phyloP scores from a whole-genome alignment of 2,888 invertebrate genomes.

The Campoplex capitator region DNA sequence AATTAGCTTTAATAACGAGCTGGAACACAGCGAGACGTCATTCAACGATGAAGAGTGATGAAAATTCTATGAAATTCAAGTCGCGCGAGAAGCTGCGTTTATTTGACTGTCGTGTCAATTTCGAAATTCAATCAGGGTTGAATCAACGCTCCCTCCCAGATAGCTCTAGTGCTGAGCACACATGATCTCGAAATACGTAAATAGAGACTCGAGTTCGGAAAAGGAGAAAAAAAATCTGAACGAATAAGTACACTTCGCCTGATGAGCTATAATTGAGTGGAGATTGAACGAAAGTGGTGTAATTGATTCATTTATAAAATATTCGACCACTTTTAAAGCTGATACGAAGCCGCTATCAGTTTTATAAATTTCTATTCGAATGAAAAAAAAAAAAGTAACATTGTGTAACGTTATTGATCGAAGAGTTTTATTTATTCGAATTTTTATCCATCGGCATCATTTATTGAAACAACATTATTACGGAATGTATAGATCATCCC shows the following conservation, averaged over 20 bases:
- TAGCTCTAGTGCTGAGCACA: slow-evolving; percentile 23
- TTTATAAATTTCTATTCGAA: background rate
- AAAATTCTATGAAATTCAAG: background rate
- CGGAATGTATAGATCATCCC: too few relatives aligned
- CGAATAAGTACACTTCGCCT: background rate
- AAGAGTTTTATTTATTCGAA: background rate
- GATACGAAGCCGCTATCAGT: too few relatives aligned
- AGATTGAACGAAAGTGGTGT: background rate
- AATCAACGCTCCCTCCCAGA: slow-evolving; percentile 46
- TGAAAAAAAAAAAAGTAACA: background rate
- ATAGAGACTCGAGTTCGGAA: slow-evolving; percentile 5
- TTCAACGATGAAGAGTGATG: background rate
- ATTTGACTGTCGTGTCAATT: slow-evolving; percentile 59
- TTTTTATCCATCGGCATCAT: too few relatives aligned
- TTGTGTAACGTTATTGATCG: background rate
- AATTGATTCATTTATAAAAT: slow-evolving; percentile 30
- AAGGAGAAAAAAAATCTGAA: background rate
- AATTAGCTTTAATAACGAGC: slow-evolving; percentile 50
- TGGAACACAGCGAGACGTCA: background rate
- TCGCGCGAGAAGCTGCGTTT: slow-evolving; percentile 10
- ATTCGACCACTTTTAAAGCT: background rate
- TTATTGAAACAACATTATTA: too few relatives aligned
- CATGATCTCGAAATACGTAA: slow-evolving; percentile 8
- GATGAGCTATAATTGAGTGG: slow-evolving; percentile 24
- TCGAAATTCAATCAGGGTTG: slow-evolving; percentile 61